Evolutionary conservation across 2,797 vertebrate genomes (phyloP).

Genomic region (Gymnopithys bicolor): DNA sequence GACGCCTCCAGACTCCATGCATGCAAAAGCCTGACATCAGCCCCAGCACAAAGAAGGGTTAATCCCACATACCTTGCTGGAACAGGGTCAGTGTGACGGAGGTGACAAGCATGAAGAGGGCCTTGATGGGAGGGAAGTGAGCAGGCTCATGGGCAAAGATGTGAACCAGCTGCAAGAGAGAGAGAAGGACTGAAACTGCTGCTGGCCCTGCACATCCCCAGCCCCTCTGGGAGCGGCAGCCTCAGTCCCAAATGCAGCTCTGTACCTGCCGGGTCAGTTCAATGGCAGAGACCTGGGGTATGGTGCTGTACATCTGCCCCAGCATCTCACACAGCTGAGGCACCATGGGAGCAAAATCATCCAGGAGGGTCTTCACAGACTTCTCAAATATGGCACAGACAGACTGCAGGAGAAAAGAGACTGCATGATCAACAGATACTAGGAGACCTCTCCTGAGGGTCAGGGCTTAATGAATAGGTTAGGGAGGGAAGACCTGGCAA

Average conservation of each 20-base stretch:
- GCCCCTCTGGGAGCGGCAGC: fast-evolving
- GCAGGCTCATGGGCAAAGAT: constrained; percentile 97
- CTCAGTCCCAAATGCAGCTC: not conserved
- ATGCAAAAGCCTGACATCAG: constrained; percentile 59
- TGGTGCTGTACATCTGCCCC: constrained; percentile 99
- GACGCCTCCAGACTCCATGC: constrained; percentile 55
- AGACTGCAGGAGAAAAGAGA: constrained; percentile 78
- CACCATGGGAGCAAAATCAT: constrained; percentile 98
- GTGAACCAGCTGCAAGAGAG: constrained; percentile 91
- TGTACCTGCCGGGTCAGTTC: constrained; percentile 96
- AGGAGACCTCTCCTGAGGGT: not conserved
- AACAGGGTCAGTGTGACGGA: constrained; percentile 97
- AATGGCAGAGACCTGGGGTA: constrained; percentile 95
- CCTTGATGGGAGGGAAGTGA: constrained; percentile 97
- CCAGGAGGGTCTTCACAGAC: constrained; percentile 96
- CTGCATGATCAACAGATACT: not conserved
- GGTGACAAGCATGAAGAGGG: constrained; percentile 96
- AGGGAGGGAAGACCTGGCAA: not conserved
- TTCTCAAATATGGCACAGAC: constrained; percentile 99
- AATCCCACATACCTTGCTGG: constrained; percentile 91
- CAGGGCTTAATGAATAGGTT: not conserved
- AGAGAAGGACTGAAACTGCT: constrained; percentile 25
- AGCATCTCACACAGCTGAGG: constrained; percentile 98
- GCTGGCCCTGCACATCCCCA: not conserved
- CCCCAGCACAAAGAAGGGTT: not conserved